Evolutionary conservation across 2,113 vertebrate genomes (phyloP).

Genomic region (Burhinus bistriatus): DNA sequence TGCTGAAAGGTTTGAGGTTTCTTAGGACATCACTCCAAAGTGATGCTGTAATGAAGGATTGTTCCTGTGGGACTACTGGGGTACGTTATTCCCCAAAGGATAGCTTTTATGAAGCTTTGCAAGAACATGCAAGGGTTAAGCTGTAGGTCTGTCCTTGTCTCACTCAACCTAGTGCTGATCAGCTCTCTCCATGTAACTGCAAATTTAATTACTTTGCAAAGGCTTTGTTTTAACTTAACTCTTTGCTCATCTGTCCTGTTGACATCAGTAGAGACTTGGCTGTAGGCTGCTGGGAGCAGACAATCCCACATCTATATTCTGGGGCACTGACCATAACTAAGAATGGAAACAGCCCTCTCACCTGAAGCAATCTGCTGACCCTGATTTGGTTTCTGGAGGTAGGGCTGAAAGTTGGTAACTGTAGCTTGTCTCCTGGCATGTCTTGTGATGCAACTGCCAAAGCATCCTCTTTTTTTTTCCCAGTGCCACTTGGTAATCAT

Average conservation of each 20-base stretch:
- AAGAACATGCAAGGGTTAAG: background rate
- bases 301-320: background rate
- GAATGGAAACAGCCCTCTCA: background rate
- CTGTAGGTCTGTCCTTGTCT: background rate
- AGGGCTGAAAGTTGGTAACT: background rate
- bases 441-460: background rate
- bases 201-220: background rate
- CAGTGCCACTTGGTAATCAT: background rate
- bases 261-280: background rate
- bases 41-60: background rate
- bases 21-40: background rate
- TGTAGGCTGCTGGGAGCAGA: background rate
- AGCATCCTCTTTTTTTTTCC: background rate
- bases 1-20: background rate
- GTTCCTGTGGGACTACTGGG: background rate
- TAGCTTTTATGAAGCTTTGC: background rate
- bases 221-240: background rate
- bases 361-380: background rate
- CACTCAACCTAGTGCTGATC: background rate
- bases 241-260: background rate
- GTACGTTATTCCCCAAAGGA: background rate
- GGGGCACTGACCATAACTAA: background rate
- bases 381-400: background rate
- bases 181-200: background rate
- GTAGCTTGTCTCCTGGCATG: accelerated